Conservation (phyloP, 2,888 invertebrate species). For the Eupithecia exiguata region DNA sequence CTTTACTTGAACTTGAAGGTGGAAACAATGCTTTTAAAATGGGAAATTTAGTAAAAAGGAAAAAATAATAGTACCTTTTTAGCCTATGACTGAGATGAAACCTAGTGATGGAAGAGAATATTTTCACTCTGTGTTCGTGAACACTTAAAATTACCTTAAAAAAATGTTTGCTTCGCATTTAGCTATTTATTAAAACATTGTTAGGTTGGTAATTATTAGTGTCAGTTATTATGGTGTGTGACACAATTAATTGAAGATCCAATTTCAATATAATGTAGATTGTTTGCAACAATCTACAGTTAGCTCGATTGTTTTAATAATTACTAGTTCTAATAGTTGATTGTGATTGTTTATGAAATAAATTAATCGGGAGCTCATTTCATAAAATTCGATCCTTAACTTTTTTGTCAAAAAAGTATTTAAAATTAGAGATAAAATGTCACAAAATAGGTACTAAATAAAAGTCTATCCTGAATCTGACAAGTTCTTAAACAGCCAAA, state of each 20-base stretch:
- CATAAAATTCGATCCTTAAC: background rate
- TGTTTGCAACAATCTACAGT: no score
- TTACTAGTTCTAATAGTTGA: no score
- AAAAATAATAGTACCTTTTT: no score
- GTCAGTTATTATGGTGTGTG: no score
- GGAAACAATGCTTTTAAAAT: background rate
- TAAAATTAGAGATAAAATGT: background rate
- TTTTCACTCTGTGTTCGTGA: background rate
- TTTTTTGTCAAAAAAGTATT: background rate
- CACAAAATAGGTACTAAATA: background rate
- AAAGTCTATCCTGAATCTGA: slow-evolving; percentile 3
- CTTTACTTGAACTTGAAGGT: background rate
- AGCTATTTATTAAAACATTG: no score
- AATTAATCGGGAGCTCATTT: background rate
- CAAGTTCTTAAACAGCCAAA: background rate
- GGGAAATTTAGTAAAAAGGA: background rate
- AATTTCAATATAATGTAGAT: background rate
- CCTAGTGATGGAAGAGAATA: background rate
- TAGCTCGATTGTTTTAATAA: no score
- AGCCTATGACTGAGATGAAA: background rate
- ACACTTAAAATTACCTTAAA: no score
- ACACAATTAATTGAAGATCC: no score
- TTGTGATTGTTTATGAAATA: background rate
- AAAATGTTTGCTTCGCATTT: no score
- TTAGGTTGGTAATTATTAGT: no score